A percentile compares a stretch with the other conserved stretches of the same genome.
Conservation (phyloP, 2,888 invertebrate genomes). For the Drosophila antonietae region DNA sequence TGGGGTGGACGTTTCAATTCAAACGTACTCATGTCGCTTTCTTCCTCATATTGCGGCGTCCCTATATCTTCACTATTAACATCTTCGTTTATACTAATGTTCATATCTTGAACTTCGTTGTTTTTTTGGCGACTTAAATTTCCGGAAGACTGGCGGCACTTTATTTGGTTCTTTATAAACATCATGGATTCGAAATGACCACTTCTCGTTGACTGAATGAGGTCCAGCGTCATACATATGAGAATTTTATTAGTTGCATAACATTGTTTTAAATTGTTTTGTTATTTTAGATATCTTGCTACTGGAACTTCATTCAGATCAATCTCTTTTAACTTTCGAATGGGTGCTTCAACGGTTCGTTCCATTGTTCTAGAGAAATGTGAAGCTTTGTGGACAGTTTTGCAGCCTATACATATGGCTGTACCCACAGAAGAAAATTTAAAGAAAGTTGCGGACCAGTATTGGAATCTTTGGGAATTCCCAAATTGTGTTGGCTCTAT, state of each 20-base stretch:
- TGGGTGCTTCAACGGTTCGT: no score
- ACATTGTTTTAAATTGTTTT: no score
- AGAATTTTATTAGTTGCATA: no score
- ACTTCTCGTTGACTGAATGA: neutral
- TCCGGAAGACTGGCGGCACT: neutral
- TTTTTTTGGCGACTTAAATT: neutral
- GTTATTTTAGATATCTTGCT: no score
- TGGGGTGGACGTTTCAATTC: neutral
- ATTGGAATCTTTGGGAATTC: no score
- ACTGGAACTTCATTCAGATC: no score
- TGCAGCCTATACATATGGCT: neutral
- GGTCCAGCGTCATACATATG: neutral
- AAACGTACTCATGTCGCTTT: slow-evolving; percentile 1
- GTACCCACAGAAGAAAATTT: no score
- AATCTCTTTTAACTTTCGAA: no score
- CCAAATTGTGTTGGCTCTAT: no score
- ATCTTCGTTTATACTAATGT: neutral
- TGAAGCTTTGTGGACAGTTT: neutral
- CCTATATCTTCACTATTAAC: neutral
- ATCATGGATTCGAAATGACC: neutral
- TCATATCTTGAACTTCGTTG: neutral
- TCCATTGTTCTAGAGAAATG: no score
- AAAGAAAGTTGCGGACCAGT: no score
- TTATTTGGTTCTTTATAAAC: neutral
- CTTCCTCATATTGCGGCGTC: neutral